phyloP scores from a whole-genome alignment of 2,888 invertebrate species.

The Tipula vernalis region DNA sequence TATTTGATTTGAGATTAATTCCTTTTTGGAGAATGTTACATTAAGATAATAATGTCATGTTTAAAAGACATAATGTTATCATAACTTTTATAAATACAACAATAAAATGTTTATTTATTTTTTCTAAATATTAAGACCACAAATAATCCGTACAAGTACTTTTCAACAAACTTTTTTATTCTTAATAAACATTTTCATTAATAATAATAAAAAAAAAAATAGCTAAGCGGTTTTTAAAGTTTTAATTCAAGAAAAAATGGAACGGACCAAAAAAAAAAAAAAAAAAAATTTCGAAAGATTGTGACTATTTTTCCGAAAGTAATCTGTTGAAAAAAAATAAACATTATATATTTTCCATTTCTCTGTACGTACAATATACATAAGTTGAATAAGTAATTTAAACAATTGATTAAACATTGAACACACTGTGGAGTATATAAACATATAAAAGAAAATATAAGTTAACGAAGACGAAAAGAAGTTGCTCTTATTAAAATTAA shows the following conservation, averaged over 20 bases:
- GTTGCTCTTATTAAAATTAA: neutral
- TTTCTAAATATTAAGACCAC: neutral
- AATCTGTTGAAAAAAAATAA: neutral
- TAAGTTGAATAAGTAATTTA: neutral
- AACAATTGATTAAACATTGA: neutral
- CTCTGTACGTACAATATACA: neutral
- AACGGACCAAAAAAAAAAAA: neutral
- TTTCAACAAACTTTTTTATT: neutral
- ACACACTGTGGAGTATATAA: neutral
- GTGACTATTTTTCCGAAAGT: neutral
- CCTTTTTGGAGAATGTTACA: neutral
- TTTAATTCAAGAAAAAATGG: neutral
- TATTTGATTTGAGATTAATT: neutral
- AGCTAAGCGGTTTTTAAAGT: neutral
- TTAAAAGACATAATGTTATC: neutral
- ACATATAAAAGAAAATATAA: neutral
- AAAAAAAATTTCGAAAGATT: neutral
- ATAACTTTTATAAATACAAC: neutral
- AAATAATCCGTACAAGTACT: neutral
- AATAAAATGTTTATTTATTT: neutral
- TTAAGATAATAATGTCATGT: slow-evolving; percentile 4
- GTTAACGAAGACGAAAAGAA: neutral
- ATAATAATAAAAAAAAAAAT: neutral
- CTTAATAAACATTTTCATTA: neutral
- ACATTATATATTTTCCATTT: neutral